Percentiles rank a stretch among this genome's conserved stretches.
Conservation (phyloP, 1,140 invertebrate species). For the Whitmania pigra region DNA sequence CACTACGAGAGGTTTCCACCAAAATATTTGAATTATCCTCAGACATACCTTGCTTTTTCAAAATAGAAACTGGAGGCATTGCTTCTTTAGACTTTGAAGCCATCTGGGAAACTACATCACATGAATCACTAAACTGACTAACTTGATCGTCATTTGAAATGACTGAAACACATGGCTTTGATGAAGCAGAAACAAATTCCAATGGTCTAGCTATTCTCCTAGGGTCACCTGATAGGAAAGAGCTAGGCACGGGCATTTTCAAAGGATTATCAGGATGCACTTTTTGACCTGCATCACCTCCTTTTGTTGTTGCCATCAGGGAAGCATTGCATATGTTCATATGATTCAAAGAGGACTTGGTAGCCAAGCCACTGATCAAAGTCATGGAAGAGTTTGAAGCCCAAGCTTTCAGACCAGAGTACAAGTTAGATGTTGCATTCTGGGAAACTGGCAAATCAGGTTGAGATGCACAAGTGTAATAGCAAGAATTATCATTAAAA, state of each 20-base stretch:
- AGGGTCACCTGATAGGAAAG: neutral
- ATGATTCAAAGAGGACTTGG: neutral
- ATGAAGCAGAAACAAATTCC: neutral
- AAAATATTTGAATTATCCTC: neutral
- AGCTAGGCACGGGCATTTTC: neutral
- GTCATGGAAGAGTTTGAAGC: neutral
- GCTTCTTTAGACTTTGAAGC: neutral
- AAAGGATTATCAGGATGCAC: neutral
- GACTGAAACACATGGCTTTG: neutral
- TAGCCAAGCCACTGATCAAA: neutral
- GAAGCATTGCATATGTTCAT: neutral
- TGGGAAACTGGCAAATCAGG: neutral
- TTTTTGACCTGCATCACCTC: neutral
- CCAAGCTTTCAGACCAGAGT: neutral
- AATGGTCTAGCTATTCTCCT: neutral
- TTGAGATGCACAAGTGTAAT: neutral
- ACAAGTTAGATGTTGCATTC: neutral
- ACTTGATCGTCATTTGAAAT: neutral
- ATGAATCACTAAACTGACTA: neutral
- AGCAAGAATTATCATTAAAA: neutral
- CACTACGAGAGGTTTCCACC: neutral
- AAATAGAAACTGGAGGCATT: constrained; percentile 16
- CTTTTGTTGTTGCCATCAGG: neutral
- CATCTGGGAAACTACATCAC: neutral
- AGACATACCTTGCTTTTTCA: constrained; percentile 1